Conservation (phyloP, 2,797 vertebrate genomes). For the Serranus cabrilla region DNA sequence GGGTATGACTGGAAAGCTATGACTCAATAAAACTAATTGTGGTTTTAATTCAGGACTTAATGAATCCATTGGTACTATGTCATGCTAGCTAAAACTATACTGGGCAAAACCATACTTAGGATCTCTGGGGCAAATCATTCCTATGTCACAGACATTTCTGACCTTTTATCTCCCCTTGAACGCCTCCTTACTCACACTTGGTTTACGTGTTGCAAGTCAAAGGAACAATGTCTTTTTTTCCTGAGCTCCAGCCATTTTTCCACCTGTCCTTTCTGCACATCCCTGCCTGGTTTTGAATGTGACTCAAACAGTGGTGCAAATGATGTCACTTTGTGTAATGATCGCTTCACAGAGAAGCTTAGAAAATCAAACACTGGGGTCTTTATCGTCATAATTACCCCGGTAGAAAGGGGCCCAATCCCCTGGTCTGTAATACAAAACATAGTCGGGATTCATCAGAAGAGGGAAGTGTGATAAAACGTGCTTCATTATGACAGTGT, state of each 20-base stretch:
- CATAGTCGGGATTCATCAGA: slow-evolving; percentile 40
- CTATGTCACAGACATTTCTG: too few relatives aligned
- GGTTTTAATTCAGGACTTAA: too few relatives aligned
- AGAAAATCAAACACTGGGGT: slow-evolving; percentile 19
- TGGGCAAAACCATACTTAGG: too few relatives aligned
- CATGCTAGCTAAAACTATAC: too few relatives aligned
- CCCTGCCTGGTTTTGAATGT: not conserved
- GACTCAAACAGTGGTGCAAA: not conserved
- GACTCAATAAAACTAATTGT: too few relatives aligned
- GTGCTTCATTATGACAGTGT: slow-evolving; percentile 24
- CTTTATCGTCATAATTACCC: slow-evolving; percentile 26
- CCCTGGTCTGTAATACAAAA: slow-evolving; percentile 11
- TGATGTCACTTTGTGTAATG: not conserved
- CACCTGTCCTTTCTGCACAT: not conserved
- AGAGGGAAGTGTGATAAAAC: slow-evolving; percentile 38
- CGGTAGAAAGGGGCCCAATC: slow-evolving; percentile 3
- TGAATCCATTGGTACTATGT: too few relatives aligned
- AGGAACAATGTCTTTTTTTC: not conserved
- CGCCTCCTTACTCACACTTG: too few relatives aligned
- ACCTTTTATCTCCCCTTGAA: too few relatives aligned
- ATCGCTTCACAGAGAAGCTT: slow-evolving; percentile 26
- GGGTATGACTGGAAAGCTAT: too few relatives aligned
- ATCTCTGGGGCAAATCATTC: too few relatives aligned
- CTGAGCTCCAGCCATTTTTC: not conserved
- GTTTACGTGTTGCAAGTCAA: not conserved